Percentiles rank a stretch among this genome's conserved stretches.
phyloP scores from a whole-genome alignment of 2,113 vertebrate species.

The Pampusana beccarii region DNA sequence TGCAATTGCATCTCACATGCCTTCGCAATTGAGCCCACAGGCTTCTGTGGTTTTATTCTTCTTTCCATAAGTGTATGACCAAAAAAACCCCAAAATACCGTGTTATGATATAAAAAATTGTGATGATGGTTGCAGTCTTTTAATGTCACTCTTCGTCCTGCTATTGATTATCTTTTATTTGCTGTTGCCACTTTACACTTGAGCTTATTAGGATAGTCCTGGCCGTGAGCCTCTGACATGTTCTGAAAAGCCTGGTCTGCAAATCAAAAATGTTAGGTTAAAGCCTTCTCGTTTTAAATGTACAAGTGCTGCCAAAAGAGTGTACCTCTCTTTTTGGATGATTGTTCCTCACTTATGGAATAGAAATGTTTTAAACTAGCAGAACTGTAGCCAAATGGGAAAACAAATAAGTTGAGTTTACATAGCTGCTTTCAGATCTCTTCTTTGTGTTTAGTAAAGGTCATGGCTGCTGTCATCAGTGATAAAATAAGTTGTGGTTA shows the following conservation, averaged over 20 bases:
- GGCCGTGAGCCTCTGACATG: background rate
- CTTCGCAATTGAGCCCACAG: background rate
- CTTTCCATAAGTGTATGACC: background rate
- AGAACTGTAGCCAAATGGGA: background rate
- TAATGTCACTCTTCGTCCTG: background rate
- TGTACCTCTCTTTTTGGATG: background rate
- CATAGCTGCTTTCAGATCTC: background rate
- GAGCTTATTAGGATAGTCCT: background rate
- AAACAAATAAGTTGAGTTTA: rapidly evolving
- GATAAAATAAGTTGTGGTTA: background rate
- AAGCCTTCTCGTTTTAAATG: background rate
- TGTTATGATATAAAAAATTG: background rate
- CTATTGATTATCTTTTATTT: background rate
- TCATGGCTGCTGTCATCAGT: background rate
- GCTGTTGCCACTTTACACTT: background rate
- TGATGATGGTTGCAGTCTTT: background rate
- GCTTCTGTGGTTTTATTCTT: background rate
- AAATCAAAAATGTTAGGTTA: background rate
- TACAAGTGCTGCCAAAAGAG: background rate
- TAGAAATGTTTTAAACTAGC: background rate
- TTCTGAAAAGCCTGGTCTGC: background rate
- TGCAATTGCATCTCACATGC: background rate
- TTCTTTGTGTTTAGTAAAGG: background rate
- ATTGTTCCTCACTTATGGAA: background rate
- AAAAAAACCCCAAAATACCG: background rate